Base-by-base conservation (phyloP, 2,888 invertebrate species). In the Selenia dentaria region DNA sequence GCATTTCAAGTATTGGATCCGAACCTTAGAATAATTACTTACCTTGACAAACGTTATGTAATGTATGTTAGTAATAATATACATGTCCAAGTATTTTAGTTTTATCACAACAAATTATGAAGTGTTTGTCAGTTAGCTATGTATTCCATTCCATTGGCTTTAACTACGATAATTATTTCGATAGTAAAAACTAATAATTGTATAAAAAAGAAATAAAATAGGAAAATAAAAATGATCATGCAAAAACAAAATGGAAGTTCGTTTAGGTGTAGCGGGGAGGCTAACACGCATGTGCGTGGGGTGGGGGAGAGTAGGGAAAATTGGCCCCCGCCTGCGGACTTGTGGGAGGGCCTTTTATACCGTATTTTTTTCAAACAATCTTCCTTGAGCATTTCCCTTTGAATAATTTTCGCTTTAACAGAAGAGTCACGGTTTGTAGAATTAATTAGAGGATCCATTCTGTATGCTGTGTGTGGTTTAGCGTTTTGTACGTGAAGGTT, bases 221-320 rank as follows among this genome's bases (percentile, higher is more conserved):
- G 20, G 5, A 48, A 61, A 66, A 62, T 63, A 58, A 59, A 42
- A 45, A 25, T 3, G 10, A 25, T 50, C 51, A 54, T 51, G 57
- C 70, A 85, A 88, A 87, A 89, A 87, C 87, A 89, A 89, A 88
- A 88, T 88, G 88, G 88, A 79, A 75, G 82, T 67, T 68, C 57
- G 39, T 39, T 87, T 87, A 86, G 82, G 82, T 68, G 64, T 67
- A 71, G 72, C 72, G 70, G 67, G 68, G 63, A 53, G 59, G 62
- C 70, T 39, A 74, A 70, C 74, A 88, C 89, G 88, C 88, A 87
- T 88, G 88, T 87, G 88, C 88, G 88, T 87, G 63, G 62, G 62
- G 64, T 42, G 49, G 40, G n/a, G 59, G 42, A 42, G 35, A 42
- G 39, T 28, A 43, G 49, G 51, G 40, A 34, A 22, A 32, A 54